These are phyloP conservation scores for Empis stercorea DNA, from an alignment of 2,888 invertebrate genomes.

Conservation along the genomic window DNA sequence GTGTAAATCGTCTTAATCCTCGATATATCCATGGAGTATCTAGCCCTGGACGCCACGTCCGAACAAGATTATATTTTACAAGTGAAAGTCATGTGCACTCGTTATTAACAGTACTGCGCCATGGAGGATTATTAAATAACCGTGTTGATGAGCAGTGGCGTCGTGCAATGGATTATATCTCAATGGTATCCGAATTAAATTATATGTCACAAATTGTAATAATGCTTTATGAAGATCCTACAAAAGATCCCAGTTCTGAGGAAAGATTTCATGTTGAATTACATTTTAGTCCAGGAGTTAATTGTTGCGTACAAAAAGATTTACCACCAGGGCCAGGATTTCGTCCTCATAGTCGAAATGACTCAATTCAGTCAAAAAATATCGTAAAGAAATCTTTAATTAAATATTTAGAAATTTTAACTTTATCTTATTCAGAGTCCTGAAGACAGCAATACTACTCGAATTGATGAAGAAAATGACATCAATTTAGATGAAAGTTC, in stretches of 20 bases:
- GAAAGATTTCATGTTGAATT: slow-evolving; percentile 96
- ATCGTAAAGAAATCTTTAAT: no score
- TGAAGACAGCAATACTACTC: slow-evolving; percentile 49
- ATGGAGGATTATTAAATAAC: slow-evolving; percentile 80
- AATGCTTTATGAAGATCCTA: slow-evolving; percentile 97
- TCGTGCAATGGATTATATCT: slow-evolving; percentile 95
- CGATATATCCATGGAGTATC: slow-evolving; percentile 97
- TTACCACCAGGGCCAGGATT: slow-evolving; percentile 87
- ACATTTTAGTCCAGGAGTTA: slow-evolving; percentile 97
- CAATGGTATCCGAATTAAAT: slow-evolving; percentile 94
- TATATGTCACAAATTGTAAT: slow-evolving; percentile 99
- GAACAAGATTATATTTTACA: slow-evolving; percentile 97
- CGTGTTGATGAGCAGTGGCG: slow-evolving; percentile 94
- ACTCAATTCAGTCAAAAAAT: slow-evolving; percentile 52
- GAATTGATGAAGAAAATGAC: slow-evolving; percentile 65
- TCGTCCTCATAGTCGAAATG: slow-evolving; percentile 80
- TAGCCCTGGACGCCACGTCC: slow-evolving; percentile 93
- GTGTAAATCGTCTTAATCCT: slow-evolving; percentile 90
- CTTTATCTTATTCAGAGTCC: slow-evolving; percentile 39
- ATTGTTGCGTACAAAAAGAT: slow-evolving; percentile 92
- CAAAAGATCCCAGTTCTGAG: slow-evolving; percentile 82
- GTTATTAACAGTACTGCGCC: slow-evolving; percentile 84
- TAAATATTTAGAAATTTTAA: background rate
- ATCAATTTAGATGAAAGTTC: slow-evolving; percentile 25
- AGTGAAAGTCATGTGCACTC: slow-evolving; percentile 99